phyloP scores from a whole-genome alignment of 2,888 invertebrate species.

The Noctua janthe region DNA sequence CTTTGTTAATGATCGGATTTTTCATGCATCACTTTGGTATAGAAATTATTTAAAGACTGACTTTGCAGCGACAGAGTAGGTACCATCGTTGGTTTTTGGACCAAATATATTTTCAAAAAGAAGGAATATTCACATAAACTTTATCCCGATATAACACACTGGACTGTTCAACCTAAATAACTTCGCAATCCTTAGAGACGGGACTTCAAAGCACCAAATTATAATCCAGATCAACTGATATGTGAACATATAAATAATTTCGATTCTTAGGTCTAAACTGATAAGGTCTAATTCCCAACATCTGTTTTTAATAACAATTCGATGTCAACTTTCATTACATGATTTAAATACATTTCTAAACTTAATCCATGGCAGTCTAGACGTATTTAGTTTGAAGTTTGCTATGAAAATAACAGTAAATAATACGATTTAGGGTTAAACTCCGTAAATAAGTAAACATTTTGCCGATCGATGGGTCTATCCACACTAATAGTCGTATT shows the following conservation, averaged over 20 bases:
- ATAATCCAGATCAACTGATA: slow-evolving; percentile 26
- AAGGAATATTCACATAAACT: background rate
- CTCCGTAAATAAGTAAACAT: slow-evolving; percentile 24
- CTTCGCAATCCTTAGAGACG: slow-evolving; percentile 28
- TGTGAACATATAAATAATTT: slow-evolving; percentile 19
- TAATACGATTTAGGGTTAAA: slow-evolving; percentile 34
- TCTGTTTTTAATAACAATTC: slow-evolving; percentile 41
- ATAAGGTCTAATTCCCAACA: slow-evolving; percentile 20
- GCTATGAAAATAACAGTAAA: slow-evolving; percentile 53
- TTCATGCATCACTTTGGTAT: background rate
- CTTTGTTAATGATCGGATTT: background rate
- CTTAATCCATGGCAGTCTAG: slow-evolving; percentile 53
- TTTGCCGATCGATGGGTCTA: slow-evolving; percentile 3
- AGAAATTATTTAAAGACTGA: background rate
- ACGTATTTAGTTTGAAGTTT: slow-evolving; percentile 42
- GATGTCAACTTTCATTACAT: slow-evolving; percentile 59
- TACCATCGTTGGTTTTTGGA: background rate
- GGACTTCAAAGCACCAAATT: slow-evolving; percentile 32
- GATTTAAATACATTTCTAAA: slow-evolving; percentile 60
- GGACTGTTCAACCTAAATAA: slow-evolving; percentile 11
- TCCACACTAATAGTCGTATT: background rate
- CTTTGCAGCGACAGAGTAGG: no score
- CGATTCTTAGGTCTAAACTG: slow-evolving; percentile 16
- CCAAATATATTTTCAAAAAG: background rate
- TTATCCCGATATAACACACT: background rate